Conservation (phyloP, 2,888 invertebrate species). For the Tetragonula carbonaria region DNA sequence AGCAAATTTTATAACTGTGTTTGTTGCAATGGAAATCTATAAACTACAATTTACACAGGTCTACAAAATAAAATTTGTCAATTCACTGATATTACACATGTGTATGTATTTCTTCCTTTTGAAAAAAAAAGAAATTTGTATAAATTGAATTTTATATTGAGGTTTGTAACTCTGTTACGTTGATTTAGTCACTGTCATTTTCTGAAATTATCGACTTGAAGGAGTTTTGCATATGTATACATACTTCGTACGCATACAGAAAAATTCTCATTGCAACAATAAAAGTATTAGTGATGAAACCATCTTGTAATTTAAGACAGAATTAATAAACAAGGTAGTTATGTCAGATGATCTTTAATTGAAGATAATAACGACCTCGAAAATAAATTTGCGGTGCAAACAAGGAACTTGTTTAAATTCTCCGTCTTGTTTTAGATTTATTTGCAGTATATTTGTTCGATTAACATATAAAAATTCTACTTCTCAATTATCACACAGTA, state of each 20-base stretch:
- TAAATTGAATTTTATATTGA: neutral
- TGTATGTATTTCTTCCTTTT: too few relatives aligned
- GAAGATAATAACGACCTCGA: conserved; percentile 14
- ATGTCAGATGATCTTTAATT: conserved; percentile 36
- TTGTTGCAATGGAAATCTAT: too few relatives aligned
- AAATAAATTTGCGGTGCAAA: neutral
- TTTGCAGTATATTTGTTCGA: too few relatives aligned
- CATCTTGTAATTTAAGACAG: conserved; percentile 16
- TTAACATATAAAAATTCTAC: neutral
- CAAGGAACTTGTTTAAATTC: neutral
- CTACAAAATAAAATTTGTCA: too few relatives aligned
- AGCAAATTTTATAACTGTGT: too few relatives aligned
- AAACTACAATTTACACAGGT: too few relatives aligned
- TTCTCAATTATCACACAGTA: neutral
- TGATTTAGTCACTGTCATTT: neutral
- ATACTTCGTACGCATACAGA: neutral
- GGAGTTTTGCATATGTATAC: neutral
- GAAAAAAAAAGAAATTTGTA: neutral
- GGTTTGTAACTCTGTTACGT: neutral
- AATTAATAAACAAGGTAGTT: conserved; percentile 33
- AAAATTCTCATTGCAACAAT: conserved; percentile 13
- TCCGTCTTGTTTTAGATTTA: neutral
- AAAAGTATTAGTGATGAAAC: neutral
- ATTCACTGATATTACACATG: too few relatives aligned
- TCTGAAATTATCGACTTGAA: neutral